Evolutionary conservation across 1,140 invertebrate species (phyloP).

Genomic region (Neodiprion fabricii): DNA sequence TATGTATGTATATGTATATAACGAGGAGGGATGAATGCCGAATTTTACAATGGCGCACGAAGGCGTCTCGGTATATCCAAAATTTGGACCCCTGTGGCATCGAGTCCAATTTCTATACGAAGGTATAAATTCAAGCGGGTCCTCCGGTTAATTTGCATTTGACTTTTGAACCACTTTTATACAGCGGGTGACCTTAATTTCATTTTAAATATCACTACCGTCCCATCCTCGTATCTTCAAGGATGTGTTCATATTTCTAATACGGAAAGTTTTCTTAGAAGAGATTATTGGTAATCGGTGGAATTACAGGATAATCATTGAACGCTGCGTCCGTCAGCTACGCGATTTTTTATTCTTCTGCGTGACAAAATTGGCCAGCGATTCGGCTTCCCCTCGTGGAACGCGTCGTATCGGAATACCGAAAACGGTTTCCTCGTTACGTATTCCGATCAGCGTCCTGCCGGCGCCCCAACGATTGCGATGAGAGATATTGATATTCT

Average conservation of each 20-base stretch:
- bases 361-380: too few species aligned
- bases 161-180: neutral
- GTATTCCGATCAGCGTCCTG: neutral
- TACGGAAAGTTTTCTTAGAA: too few species aligned
- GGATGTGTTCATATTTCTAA: too few species aligned
- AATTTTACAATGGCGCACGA: neutral
- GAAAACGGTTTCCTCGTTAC: neutral
- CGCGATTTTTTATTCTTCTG: too few species aligned
- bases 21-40: neutral
- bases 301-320: too few species aligned
- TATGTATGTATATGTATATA: neutral
- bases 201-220: neutral
- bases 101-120: conserved; percentile 1
- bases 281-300: too few species aligned
- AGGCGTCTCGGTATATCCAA: neutral
- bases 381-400: neutral
- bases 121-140: neutral
- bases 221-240: neutral
- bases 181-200: neutral
- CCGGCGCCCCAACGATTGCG: neutral
- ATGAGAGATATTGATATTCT: neutral
- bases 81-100: neutral
- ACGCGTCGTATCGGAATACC: neutral
- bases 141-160: neutral
- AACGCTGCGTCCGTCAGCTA: too few species aligned